Base-by-base conservation (phyloP, 92 coral and sea anemone genomes). In the Zoanthus sansibaricus region DNA sequence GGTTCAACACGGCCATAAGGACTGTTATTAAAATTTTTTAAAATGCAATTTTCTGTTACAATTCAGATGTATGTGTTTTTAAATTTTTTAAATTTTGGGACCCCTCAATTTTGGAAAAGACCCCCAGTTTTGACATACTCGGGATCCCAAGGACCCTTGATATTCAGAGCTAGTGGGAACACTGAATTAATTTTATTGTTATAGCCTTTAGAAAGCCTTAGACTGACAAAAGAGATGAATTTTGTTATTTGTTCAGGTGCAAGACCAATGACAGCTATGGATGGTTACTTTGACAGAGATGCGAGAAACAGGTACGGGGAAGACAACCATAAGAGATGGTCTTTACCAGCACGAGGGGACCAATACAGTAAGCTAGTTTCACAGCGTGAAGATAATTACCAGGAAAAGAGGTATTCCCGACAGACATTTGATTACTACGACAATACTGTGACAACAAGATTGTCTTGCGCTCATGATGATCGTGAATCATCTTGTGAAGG, bases 291-390 rank as follows among this genome's bases (percentile, higher is more conserved):
- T 66, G 84, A 31, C 9, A 78, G n/a, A 6, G 44, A n/a, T 20
- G 18, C 83, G 44, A 47, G 49, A 44, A 2, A 69, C 44, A 25
- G 7, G 21, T 48, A 20, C 67, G 85, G 7, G 46, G 75, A 80
- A 31, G 85, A 80, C 51, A 80, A 46, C 10, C 85, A 13, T 31
- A 80, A 80, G 62, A 80, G 85, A 49, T 80, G 85, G 85, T 80
- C 85, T 13, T 21, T 80, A 37, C 85, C 85, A 32, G 47, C 31
- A 20, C 32, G 59, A 17, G 85, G 56, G 3, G 85, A 66, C 25
- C 85, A 80, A 71, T 52, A 47, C 44, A 16, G 44, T 17, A n/a
- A 13, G 6, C 16, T 58, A 78, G 21, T 21, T 14, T 16, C 9
- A 30, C 82, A 77, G 62, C 30, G 7, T 21, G 61, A 54, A 8